phyloP scores from a whole-genome alignment of 1,140 invertebrate species.

The Leptinotarsa defecta region DNA sequence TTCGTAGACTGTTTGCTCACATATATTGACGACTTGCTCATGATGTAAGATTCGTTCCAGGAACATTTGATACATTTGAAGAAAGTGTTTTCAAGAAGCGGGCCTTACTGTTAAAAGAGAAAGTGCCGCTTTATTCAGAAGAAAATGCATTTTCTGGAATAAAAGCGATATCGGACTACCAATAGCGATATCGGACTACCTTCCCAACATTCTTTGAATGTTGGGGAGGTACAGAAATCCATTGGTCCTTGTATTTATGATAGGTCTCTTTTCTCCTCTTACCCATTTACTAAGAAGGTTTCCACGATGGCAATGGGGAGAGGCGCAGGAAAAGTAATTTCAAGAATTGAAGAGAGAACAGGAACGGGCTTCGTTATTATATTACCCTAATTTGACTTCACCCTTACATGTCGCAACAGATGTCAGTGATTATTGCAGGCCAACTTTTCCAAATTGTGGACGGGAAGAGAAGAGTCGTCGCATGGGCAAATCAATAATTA shows the following conservation, averaged over 20 bases:
- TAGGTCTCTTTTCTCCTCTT: background rate
- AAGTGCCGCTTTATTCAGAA: background rate
- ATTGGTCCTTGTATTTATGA: background rate
- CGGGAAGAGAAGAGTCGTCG: background rate
- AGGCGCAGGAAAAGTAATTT: background rate
- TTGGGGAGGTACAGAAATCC: background rate
- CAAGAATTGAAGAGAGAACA: background rate
- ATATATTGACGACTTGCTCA: background rate
- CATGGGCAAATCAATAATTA: background rate
- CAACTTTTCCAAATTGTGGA: constrained; percentile 1
- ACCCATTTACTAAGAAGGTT: background rate
- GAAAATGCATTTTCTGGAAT: background rate
- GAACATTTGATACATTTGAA: background rate
- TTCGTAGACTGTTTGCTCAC: background rate
- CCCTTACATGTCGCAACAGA: background rate
- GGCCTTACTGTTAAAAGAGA: background rate
- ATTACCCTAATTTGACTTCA: background rate
- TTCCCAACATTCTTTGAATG: background rate
- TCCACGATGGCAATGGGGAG: background rate
- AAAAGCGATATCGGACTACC: background rate
- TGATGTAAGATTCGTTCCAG: background rate
- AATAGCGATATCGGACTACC: no score
- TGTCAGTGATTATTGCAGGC: background rate
- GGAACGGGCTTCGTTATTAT: background rate
- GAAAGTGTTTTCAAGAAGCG: background rate